phyloP scores from a whole-genome alignment of 2,797 vertebrate genomes.

The Melanogrammus aeglefinus region DNA sequence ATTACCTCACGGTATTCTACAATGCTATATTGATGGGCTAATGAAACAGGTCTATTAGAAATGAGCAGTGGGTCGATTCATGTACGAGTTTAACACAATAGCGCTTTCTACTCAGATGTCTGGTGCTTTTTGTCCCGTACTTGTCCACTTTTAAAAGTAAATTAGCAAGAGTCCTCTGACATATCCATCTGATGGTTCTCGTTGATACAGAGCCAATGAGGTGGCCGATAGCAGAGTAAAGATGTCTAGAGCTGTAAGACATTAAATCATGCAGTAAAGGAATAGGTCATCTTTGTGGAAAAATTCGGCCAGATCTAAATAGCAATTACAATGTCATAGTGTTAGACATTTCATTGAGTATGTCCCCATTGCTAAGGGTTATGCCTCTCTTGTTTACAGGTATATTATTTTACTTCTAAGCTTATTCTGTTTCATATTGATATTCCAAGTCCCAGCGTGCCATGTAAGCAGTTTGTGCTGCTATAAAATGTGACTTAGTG shows the following conservation, averaged over 20 bases:
- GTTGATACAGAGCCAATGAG: not conserved
- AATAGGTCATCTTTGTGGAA: not conserved
- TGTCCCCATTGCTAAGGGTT: not conserved
- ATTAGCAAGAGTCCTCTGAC: not conserved
- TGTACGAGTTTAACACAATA: not conserved
- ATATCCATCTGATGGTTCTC: no score
- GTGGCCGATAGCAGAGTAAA: not conserved
- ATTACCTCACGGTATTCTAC: not conserved
- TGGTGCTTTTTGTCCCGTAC: not conserved
- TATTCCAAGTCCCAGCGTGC: no score
- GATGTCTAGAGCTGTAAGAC: not conserved
- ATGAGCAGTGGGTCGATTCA: not conserved
- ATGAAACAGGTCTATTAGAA: not conserved
- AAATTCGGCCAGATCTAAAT: not conserved
- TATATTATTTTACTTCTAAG: not conserved
- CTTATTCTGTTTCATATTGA: no score
- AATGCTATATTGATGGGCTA: not conserved
- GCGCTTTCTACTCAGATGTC: not conserved
- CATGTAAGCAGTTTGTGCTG: not conserved
- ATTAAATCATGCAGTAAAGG: not conserved
- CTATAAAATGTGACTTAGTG: not conserved
- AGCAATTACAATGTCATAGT: not conserved
- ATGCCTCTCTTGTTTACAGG: not conserved
- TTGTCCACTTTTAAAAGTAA: not conserved
- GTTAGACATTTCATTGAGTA: not conserved